Base-by-base conservation (phyloP, 1,140 invertebrate species). In the Drosophila kikkawai region DNA sequence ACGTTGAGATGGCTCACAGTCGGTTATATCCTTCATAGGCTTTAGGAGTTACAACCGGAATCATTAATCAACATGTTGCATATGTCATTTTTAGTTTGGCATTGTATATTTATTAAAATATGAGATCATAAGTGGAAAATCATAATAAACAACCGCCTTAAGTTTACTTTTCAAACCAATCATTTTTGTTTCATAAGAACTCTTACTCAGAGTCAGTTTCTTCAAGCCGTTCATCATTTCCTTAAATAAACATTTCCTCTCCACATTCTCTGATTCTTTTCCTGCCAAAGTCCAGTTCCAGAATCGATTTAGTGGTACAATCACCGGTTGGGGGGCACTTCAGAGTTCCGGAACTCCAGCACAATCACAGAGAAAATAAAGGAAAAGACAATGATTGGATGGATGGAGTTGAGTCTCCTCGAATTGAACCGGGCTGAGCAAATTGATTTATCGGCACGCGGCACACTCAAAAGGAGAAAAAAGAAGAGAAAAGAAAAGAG, bases 401-500 rank as follows among this genome's bases (percentile, higher is more conserved):
- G 47, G 47, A 7, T 51, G n/a, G 48, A 48, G 47, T 5, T 7
- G 44, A 8, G 7, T 50, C 26, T 3, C 2, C 44, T 45, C 44
- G 17, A 5, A 0, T 50, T 50, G 47, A 50, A 29, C 47, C 34
- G 55, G 69, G 57, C 55, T 44, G 65, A 83, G 69, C 68, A 78
- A 87, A 87, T 88, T 87, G 84, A 88, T 87, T 87, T 87, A 88
- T 88, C 77, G 83, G 75, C 83, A 86, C 79, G 83, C 82, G 82
- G 79, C 82, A 64, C 67, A 56, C 42, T 63, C 58, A 58, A 57
- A 42, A 11, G 41, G 26, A 22, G 26, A 37, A 15, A 64, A 45
- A 29, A 48, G 15, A n/a, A 36, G 41, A 63, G 50, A 7, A 64
- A 37, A 75, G 59, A 68, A 60, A 80, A 61, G 34, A 53, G 73